Base-by-base conservation (phyloP, 2,888 invertebrate species). In the Spicauda simplicius region DNA sequence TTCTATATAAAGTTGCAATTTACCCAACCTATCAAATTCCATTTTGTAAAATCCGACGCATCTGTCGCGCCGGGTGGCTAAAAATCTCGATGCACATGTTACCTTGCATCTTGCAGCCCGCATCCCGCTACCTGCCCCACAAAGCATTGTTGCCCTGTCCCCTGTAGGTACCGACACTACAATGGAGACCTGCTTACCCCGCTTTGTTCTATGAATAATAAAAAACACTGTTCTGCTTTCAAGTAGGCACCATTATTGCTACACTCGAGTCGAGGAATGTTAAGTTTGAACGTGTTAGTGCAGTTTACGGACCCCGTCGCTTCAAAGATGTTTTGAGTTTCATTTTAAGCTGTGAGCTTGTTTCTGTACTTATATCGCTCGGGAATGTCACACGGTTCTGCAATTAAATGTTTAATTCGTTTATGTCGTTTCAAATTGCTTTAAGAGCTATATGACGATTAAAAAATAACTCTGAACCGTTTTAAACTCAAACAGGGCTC, bases 121-220 rank as follows among this genome's bases (percentile, higher is more conserved):
- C 87, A 87, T 87, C 84, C 81, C 83, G 78, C 89, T 91, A 91
- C 91, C 91, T 91, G 91, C 85, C 73, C 73, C 73, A 69, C 73
- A 75, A 69, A 64, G 76, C 80, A 87, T 90, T 90, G 88, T 90
- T 85, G 73, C 78, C 75, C 75, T 71, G 70, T 71, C 76, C 79
- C 80, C 80, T 73, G 57, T 62, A 67, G 73, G 72, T 74, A 74
- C 71, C 73, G 73, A 71, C 68, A 73, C 74, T 74, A 88, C 85
- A 88, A 88, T 82, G 74, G 77, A 76, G 80, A 86, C 86, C 85
- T 86, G 84, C 84, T 83, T 81, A 83, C 82, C 78, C 83, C 80
- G 82, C 84, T 85, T 88, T 89, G 86, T 90, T 87, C 81, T 82
- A 76, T 69, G 76, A 80, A 83, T 77, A 80, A 82, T 80, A 88